Base-by-base conservation (phyloP, 2,888 invertebrate species). In the Agapostemon virescens region DNA sequence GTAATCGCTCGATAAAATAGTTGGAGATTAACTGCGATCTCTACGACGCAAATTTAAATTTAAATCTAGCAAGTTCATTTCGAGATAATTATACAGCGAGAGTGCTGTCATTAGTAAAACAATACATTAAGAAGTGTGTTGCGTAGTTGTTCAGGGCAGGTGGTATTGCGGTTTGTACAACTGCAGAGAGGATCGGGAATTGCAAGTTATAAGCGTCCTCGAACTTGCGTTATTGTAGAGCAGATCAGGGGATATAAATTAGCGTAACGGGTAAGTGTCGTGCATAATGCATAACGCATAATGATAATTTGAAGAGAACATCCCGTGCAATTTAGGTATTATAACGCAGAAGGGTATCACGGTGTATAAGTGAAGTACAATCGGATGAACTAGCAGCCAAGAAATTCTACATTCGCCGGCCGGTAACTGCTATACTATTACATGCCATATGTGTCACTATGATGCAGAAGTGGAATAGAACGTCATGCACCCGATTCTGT, bases 261-360 rank as follows among this genome's bases (percentile, higher is more conserved):
- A 45, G 67, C 77, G 49, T 77, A 77, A 77, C 61, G 45, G 45
- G 58, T 26, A 58, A 76, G 76, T 69, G 64, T 70, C 26, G 42
- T 33, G 55, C 70, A 58, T 66, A 55, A 72, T 77, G 58, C 30
- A 23, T 66, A 55, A 72, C 73, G 58, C 30, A 23, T 23, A 52
- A 55, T 55, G 73, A 77, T 77, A 73, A 71, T 77, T 77, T 61
- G 71, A 42, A 6, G 20, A 36, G 71, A 71, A 66, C 76, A 42
- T 76, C 76, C 66, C 36, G 71, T 36, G 76, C 66, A 76, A 76
- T 76, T 76, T 71, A 76, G 52, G 70, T 71, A 71, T 66, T 66
- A 55, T 5, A 45, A 26, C 40, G 42, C 36, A 66, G 63, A 55
- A 55, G 71, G 40, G 76, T 33, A 55, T 55, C 52, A 33, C 52